Conservation (phyloP, 2,888 invertebrate genomes). For the Gortyna flavago region DNA sequence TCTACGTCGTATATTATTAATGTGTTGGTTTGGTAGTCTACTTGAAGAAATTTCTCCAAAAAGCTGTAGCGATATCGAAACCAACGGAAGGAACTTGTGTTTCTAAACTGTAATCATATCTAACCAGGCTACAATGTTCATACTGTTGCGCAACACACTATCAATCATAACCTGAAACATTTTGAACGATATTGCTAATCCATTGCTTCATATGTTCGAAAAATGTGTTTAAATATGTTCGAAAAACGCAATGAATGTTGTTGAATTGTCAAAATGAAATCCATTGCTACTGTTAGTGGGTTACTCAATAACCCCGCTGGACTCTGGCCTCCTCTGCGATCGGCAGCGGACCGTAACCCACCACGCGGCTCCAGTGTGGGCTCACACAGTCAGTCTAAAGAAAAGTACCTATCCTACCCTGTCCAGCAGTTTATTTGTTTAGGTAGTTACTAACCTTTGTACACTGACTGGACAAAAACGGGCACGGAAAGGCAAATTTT, state of each 20-base stretch:
- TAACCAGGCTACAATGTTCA: neutral
- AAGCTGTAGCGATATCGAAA: neutral
- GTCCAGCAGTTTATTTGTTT: neutral
- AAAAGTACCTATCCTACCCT: neutral
- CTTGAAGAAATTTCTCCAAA: neutral
- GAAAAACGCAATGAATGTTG: neutral
- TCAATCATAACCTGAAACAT: neutral
- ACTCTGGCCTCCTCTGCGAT: too few species aligned
- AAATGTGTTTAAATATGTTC: neutral
- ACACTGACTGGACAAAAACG: neutral
- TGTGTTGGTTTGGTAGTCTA: neutral
- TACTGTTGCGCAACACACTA: neutral
- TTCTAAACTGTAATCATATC: neutral
- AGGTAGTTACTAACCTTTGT: neutral
- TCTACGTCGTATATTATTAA: neutral
- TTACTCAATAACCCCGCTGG: neutral
- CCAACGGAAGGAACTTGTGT: too few species aligned
- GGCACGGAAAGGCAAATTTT: neutral
- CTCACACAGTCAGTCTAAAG: neutral
- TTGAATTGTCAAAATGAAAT: neutral
- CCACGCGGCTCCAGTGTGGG: too few species aligned
- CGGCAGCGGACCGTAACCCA: neutral
- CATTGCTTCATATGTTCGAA: neutral
- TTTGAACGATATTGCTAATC: neutral
- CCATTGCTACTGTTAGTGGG: neutral